Evolutionary conservation across 2,888 invertebrate species (phyloP).

Genomic region (Campaea margaritaria): DNA sequence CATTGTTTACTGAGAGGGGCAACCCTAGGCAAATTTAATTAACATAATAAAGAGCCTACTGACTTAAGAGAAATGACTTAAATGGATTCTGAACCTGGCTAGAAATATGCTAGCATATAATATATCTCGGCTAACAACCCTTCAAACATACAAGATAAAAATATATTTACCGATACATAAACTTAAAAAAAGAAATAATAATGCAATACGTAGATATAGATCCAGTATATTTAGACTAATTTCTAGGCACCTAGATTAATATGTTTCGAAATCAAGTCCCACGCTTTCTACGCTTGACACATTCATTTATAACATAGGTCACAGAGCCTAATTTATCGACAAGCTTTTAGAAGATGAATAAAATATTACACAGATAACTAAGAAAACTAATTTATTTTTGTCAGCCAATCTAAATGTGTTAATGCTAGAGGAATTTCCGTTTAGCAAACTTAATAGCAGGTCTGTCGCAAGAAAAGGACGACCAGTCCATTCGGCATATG

Average conservation of each 20-base stretch:
- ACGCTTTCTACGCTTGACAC: conserved; percentile 18
- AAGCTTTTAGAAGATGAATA: conserved; percentile 16
- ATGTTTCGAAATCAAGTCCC: conserved; percentile 5
- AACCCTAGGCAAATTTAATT: no score
- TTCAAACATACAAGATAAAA: no score
- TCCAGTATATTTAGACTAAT: background rate
- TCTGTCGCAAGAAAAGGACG: conserved; percentile 38
- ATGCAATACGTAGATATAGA: background rate
- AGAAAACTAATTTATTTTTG: conserved; percentile 10
- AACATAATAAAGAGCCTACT: no score
- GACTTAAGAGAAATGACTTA: no score
- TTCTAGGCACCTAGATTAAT: background rate
- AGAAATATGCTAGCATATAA: no score
- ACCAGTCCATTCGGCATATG: conserved; percentile 17
- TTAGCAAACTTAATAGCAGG: conserved; percentile 5
- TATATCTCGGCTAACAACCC: no score
- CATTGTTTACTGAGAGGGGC: no score
- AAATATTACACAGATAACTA: background rate
- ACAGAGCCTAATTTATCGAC: conserved; percentile 8
- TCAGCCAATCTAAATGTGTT: conserved; percentile 8
- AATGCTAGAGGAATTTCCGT: conserved; percentile 20
- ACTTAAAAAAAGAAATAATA: no score
- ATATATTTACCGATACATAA: no score
- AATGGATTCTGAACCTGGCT: no score
- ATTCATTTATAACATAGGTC: conserved; percentile 16